Base-by-base conservation (phyloP, 1,140 invertebrate species). In the Varroa destructor region DNA sequence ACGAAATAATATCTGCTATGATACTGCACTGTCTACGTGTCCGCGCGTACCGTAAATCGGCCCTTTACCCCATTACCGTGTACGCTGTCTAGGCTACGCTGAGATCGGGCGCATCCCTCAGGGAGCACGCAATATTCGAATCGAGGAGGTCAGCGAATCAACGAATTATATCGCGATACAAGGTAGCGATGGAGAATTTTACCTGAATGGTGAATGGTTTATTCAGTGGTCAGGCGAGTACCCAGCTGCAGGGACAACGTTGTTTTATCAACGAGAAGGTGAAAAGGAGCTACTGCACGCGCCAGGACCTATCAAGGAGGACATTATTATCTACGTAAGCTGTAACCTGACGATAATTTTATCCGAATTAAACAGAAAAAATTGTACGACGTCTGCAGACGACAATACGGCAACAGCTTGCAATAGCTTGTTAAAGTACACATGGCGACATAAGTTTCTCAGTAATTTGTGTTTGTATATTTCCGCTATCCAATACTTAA, bases 211-310 rank as follows among this genome's bases (percentile, higher is more conserved):
- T 73, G 86, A 89, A 77, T 83, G 87, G 88, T 90, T 87, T 76
- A 88, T 89, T 75, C 87, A 87, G 73, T 84, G 88, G 82, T 85
- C 86, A 64, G 88, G 87, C 0, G 89, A 92, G 79, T 91, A 91
- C 77, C 84, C 86, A 75, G 86, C 89, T 40, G 89, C 88, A n/a
- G 89, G 88, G 14, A 86, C 88, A 0, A 85, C 86, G 73, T 86
- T 90, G 72, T 83, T 90, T 46, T 93, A 93, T 80, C 86, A 88
- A 79, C 81, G 89, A 73, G 85, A 88, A 73, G 86, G 87, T 55
- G 89, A 91, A 77, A 85, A 85, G 80, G 90, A 93, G 77, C 88
- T 86, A 77, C 84, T 93, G 25, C 83, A 84, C 77, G 89, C 91
- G 75, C 85, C 86, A 42, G 90, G 90, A 75, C 90, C 90, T 25